Conservation (phyloP, 2,797 vertebrate genomes). For the Acanthurus lineatus region DNA sequence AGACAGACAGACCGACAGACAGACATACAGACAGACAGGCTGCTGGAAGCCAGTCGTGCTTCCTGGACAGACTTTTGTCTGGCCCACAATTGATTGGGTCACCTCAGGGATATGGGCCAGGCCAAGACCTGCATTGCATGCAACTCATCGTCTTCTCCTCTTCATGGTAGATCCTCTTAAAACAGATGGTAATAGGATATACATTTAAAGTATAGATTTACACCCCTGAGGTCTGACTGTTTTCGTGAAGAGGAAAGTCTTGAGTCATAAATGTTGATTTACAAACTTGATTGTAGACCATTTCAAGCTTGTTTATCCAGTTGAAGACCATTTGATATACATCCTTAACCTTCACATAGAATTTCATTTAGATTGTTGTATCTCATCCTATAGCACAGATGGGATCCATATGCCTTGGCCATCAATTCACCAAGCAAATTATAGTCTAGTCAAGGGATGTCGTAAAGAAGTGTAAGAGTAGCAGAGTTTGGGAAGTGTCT, state of each 20-base stretch:
- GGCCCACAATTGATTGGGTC: conserved; percentile 75
- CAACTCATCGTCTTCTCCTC: conserved; percentile 60
- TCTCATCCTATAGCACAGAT: background rate
- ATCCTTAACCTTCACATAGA: background rate
- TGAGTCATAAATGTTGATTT: too few relatives aligned
- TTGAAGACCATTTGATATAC: background rate
- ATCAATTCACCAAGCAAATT: conserved; percentile 26
- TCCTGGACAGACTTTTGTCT: conserved; percentile 74
- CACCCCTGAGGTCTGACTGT: background rate
- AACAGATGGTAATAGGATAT: conserved; percentile 47
- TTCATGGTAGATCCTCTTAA: conserved; percentile 36
- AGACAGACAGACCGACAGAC: conserved; percentile 49
- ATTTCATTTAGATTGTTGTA: conserved; percentile 20
- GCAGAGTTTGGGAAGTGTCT: conserved; percentile 15
- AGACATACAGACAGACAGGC: conserved; percentile 49
- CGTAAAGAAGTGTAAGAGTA: conserved; percentile 24
- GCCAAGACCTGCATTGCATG: conserved; percentile 44
- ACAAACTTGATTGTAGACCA: too few relatives aligned
- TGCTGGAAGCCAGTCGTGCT: conserved; percentile 60
- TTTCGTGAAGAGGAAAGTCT: background rate
- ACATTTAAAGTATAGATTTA: conserved; percentile 39
- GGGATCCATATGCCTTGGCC: conserved; percentile 6
- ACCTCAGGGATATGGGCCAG: conserved; percentile 67
- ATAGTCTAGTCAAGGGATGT: conserved; percentile 12
- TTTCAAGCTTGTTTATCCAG: background rate